A percentile compares a stretch with the other conserved stretches of the same genome.
phyloP scores from a whole-genome alignment of 35 echinoderm and acorn worm genomes.

The Diadema setosum region DNA sequence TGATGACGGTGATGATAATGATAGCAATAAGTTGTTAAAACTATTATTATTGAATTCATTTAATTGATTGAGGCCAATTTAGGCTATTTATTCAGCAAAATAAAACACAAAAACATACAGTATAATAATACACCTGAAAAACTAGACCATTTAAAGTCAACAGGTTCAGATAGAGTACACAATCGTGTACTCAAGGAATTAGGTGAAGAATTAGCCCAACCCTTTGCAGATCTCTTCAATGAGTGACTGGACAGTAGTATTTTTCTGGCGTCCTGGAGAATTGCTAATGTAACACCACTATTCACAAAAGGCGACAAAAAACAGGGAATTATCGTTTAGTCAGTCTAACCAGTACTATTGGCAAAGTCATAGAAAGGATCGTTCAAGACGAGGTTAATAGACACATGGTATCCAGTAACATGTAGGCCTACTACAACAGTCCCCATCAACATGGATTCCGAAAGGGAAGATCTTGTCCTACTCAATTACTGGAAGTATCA shows the following conservation, averaged over 20 bases:
- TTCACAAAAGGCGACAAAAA: slow-evolving; percentile 33
- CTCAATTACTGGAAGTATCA: background rate
- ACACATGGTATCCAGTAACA: background rate
- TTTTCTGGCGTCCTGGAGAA: background rate
- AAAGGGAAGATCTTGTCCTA: background rate
- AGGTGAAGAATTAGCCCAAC: background rate
- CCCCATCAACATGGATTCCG: slow-evolving; percentile 6
- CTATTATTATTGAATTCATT: background rate
- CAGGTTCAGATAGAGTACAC: slow-evolving; percentile 42
- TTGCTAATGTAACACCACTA: background rate
- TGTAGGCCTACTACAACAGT: no score
- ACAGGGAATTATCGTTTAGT: slow-evolving; percentile 38
- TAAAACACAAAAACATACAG: no score
- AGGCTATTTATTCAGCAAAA: background rate
- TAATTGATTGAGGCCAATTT: background rate
- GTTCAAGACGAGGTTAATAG: slow-evolving; percentile 8
- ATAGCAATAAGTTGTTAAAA: background rate
- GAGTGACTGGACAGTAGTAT: background rate
- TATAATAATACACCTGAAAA: no score
- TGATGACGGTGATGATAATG: no score
- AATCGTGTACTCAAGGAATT: background rate
- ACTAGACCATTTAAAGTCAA: background rate
- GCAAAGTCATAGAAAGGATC: slow-evolving; percentile 32
- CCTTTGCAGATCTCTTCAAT: slow-evolving; percentile 12
- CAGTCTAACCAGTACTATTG: slow-evolving; percentile 24